Conservation (phyloP, 2,113 vertebrate species). For the Gallinago undulata region DNA sequence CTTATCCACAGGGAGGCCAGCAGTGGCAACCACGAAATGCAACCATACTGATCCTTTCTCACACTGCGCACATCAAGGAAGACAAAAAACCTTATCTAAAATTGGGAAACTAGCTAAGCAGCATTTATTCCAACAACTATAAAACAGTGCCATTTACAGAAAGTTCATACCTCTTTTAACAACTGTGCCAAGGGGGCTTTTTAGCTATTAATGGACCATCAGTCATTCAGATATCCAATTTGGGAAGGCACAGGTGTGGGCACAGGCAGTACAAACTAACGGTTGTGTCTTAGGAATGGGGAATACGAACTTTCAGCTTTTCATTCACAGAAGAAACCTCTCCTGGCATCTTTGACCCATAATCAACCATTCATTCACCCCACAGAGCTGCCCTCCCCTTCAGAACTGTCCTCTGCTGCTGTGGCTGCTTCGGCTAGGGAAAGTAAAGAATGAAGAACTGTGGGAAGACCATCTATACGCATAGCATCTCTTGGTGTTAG, state of each 20-base stretch:
- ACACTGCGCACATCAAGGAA: neutral
- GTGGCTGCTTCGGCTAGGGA: neutral
- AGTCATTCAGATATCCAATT: neutral
- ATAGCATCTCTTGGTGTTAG: neutral
- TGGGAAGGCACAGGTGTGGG: neutral
- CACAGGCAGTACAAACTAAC: neutral
- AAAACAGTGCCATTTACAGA: constrained; percentile 2
- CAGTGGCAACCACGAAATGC: neutral
- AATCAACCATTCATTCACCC: neutral
- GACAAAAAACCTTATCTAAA: neutral
- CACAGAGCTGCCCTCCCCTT: neutral
- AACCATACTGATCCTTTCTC: neutral
- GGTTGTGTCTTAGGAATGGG: neutral
- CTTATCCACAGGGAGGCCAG: neutral
- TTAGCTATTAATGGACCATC: neutral
- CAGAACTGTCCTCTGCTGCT: neutral
- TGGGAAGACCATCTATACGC: neutral
- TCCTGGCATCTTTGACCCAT: neutral
- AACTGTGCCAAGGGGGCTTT: neutral
- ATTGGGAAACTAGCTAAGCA: neutral
- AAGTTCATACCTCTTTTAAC: neutral
- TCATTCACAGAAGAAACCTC: neutral
- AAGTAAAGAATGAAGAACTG: neutral
- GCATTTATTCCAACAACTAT: neutral
- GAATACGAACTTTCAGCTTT: neutral